Evolutionary conservation across 2,888 invertebrate species (phyloP).

Genomic region (Nomada ferruginata): DNA sequence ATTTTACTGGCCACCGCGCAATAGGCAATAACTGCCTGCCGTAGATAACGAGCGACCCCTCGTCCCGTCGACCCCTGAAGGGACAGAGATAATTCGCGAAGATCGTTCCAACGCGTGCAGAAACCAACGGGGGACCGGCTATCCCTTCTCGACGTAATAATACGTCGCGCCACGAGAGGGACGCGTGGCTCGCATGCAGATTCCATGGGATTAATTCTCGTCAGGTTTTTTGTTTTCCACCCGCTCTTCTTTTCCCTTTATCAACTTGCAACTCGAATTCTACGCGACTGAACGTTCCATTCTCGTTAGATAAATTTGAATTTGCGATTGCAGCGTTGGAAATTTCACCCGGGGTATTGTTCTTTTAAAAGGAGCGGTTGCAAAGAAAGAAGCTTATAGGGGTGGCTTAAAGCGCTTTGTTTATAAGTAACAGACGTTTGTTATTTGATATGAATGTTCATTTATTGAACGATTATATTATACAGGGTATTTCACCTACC

Average conservation of each 20-base stretch:
- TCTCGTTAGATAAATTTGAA: no score
- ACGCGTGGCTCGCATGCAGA: conserved; percentile 53
- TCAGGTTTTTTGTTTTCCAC: conserved; percentile 4
- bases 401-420: no score
- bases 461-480: no score
- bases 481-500: no score
- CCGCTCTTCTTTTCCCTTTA: conserved; percentile 1
- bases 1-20: conserved; percentile 55
- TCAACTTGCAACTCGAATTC: background rate
- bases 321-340: no score
- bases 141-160: conserved; percentile 45
- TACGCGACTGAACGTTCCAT: no score
- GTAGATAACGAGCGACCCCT: conserved; percentile 59
- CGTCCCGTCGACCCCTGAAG: conserved; percentile 15
- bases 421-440: no score
- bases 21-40: conserved; percentile 63
- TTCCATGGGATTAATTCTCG: conserved; percentile 38
- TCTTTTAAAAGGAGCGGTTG: no score
- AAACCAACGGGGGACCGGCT: conserved; percentile 29
- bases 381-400: no score
- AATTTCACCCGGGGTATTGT: no score
- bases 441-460: no score
- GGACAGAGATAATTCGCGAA: conserved; percentile 64
- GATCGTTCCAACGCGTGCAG: conserved; percentile 48
- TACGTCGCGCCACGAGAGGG: conserved; percentile 36